Evolutionary conservation across 2,888 invertebrate genomes (phyloP), one percentile per base, ranked within the genome.

Genomic region (Drosophila mayaguana): DNA sequence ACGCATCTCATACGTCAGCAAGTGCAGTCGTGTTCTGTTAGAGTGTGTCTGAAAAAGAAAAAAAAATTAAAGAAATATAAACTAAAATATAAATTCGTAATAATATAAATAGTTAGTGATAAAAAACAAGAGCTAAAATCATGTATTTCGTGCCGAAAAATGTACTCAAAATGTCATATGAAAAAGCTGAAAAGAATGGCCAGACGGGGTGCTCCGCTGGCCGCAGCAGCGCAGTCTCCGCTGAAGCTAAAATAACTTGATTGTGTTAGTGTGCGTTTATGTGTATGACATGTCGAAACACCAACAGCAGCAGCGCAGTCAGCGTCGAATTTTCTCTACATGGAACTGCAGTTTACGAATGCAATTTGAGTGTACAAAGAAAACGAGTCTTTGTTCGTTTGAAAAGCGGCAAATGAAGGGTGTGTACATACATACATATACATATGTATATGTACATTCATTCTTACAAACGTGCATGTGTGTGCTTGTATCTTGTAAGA

Each of bases 381-480:
- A 86, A 87, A 89, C 85, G 84, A 70, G 88, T 88, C 81, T 87
- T 80, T 85, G 78, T 76, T 72, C 81, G 71, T 50, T 72, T 78
- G 75, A 62, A 65, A 63, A 75, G 66, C 78, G 53, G 53, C 63
- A 68, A 75, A 63, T 50, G 64, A 75, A 84, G 88, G 89, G 86
- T 86, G 88, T 80, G 88, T 81, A 67, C 8, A 50, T 9, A 34
- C 12, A 22, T 11, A 25, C 11, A n/a, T 12, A 28, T 1, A 28
- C 16, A 28, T 12, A 8, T 51, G 3, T 18, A 34, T 50, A 16
- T 51, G 8, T 28, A 20, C 2, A 36, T 51, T 50, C 18, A 50
- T 43, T 65, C 54, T 54, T 45, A 22, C 65, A 64, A 38, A 20
- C 54, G 18, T 22, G 36, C 51, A 51, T 42, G 16, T 53, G 25